A percentile compares a stretch with the other conserved stretches of the same genome.
Evolutionary conservation across 2,888 invertebrate species (phyloP).

Genomic region (Trachelus iudaicus): DNA sequence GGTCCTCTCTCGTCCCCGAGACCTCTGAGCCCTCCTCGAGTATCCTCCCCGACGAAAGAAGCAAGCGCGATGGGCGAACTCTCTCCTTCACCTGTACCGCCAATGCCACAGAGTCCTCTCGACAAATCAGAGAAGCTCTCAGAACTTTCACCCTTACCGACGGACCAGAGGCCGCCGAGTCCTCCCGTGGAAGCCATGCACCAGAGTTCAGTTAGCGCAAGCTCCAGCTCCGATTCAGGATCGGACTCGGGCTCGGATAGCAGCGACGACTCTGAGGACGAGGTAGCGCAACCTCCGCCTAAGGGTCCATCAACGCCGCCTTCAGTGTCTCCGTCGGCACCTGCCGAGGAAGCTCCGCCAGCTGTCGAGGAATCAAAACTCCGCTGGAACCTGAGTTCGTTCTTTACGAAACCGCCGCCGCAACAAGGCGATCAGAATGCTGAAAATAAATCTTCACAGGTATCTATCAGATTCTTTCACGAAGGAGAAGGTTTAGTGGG

Average conservation of each 20-base stretch:
- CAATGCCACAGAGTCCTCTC: slow-evolving; percentile 11
- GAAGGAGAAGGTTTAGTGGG: neutral
- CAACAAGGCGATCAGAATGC: slow-evolving; percentile 46
- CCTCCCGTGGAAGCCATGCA: slow-evolving; percentile 66
- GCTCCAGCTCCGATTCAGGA: slow-evolving; percentile 74
- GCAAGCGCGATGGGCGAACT: slow-evolving; percentile 13
- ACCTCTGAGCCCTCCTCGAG: slow-evolving; percentile 39
- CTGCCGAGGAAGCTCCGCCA: slow-evolving; percentile 43
- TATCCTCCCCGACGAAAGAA: slow-evolving; percentile 26
- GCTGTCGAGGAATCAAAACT: slow-evolving; percentile 66
- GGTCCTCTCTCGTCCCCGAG: slow-evolving; percentile 50
- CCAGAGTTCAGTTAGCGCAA: slow-evolving; percentile 68
- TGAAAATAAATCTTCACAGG: slow-evolving; percentile 50
- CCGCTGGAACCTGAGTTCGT: slow-evolving; percentile 63
- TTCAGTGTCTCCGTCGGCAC: slow-evolving; percentile 49
- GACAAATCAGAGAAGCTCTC: slow-evolving; percentile 26
- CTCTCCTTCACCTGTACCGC: slow-evolving; percentile 37
- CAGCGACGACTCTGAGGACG: slow-evolving; percentile 69
- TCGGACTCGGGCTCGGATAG: slow-evolving; percentile 73
- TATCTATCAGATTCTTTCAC: slow-evolving; percentile 6
- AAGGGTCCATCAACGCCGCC: slow-evolving; percentile 64
- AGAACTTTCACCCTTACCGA: slow-evolving; percentile 59
- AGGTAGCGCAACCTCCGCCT: slow-evolving; percentile 43
- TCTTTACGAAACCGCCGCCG: slow-evolving; percentile 53
- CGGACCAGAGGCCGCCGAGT: slow-evolving; percentile 64